Base-by-base conservation (phyloP, 1,140 invertebrate genomes). In the Temnothorax curvispinosus region DNA sequence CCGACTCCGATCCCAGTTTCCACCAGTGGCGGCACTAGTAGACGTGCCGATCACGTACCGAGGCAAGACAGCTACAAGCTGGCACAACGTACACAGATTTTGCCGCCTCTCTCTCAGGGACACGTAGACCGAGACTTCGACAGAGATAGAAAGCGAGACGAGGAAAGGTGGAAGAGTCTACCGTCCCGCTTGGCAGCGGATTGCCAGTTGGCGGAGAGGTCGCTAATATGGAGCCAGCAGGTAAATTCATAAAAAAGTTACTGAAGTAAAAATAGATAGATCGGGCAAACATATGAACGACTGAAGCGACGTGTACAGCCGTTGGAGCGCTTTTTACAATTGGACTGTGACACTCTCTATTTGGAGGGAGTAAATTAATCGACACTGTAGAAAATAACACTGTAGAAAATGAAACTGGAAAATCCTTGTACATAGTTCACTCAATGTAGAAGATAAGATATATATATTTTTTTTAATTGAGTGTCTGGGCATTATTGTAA, bases 1-100 rank as follows among this genome's bases (percentile, higher is more conserved):
- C 92, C 94, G 80, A 94, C 93, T 2, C 93, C 92, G 13, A 85
- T 92, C 32, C 75, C 91, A 7, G 72, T 87, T 6, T 88, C 91
- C 6, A 86, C 86, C 47, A 75, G 90, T 89, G 41, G 80, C 87
- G 94, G 67, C 87, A 94, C 78, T 89, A 93, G 76, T 94, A 96
- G 85, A 96, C 90, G 93, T 21, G 27, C 72, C 21, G 93, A 94
- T n/a, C 93, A 94, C 54, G 93, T 97, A 88, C 95, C 96, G 69
- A 93, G 96, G 21, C 96, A 97, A 90, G 95, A 96, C 58, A 97
- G 96, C 27, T 97, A 97, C 89, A 97, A 97, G 92, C 44, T 97
- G 72, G 96, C 96, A 81, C 96, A 97, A 93, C 96, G 96, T 92
- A 96, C 95, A 44, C 96, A 96, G 77, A 95, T 96, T 50, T 95